Evolutionary conservation across 2,888 invertebrate genomes (phyloP).

Genomic region (Apamea crenata): DNA sequence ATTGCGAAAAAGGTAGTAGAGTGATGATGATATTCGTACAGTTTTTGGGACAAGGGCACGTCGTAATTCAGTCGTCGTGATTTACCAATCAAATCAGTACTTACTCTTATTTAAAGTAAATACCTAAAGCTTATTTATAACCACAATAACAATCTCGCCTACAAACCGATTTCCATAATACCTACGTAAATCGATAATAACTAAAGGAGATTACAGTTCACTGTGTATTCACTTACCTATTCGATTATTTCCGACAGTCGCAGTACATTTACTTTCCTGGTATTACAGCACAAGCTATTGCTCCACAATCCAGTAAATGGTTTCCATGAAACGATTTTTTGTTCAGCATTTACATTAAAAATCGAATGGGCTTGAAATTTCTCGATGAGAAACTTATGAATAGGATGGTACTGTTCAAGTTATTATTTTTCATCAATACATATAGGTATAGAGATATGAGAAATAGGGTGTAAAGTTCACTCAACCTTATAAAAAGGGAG

Average conservation of each 20-base stretch:
- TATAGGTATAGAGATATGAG: not conserved
- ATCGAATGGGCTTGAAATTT: slow-evolving; percentile 9
- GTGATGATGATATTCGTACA: not conserved
- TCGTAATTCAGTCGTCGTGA: not conserved
- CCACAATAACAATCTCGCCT: not conserved
- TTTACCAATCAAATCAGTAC: not conserved
- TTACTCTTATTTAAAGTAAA: not conserved
- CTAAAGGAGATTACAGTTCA: slow-evolving; percentile 38
- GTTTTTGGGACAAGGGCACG: not conserved
- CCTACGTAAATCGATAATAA: slow-evolving; percentile 18
- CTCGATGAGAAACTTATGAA: not conserved
- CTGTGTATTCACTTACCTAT: slow-evolving; percentile 52
- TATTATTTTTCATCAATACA: not conserved
- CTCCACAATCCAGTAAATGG: slow-evolving; percentile 41
- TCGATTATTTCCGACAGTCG: slow-evolving; percentile 39
- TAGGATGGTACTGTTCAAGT: not conserved
- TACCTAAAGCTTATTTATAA: not conserved
- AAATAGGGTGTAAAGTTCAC: not conserved
- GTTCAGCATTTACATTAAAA: slow-evolving; percentile 38
- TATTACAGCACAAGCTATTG: slow-evolving; percentile 41
- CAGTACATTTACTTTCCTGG: slow-evolving; percentile 48
- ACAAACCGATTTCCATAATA: slow-evolving; percentile 13
- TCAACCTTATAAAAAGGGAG: not conserved
- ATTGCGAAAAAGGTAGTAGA: not conserved
- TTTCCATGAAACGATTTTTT: slow-evolving; percentile 54